These are phyloP conservation scores for Actias luna DNA, from an alignment of 2,888 invertebrate species.

Conservation along the genomic window DNA sequence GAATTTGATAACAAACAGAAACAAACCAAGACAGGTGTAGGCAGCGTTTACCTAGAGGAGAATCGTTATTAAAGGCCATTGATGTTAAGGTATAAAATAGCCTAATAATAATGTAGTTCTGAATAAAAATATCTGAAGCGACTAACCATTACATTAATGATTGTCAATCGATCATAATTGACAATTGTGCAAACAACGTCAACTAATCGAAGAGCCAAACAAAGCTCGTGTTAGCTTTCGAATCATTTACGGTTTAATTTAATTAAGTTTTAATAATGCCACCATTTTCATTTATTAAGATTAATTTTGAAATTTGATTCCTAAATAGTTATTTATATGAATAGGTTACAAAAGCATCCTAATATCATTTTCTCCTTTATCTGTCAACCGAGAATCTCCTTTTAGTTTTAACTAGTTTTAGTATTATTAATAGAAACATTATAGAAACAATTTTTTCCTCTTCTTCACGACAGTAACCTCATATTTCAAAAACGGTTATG, in stretches of 20 bases:
- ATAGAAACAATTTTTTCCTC: too few species aligned
- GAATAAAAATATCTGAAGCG: neutral
- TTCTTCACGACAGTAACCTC: too few species aligned
- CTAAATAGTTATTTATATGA: too few species aligned
- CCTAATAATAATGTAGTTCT: neutral
- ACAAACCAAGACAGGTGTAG: too few species aligned
- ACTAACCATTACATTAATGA: slow-evolving; percentile 34
- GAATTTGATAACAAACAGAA: too few species aligned
- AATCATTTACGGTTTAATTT: slow-evolving; percentile 19
- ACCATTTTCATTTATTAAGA: neutral
- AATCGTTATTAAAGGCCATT: neutral
- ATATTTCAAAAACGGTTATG: too few species aligned
- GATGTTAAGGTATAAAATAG: neutral
- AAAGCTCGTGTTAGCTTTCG: neutral
- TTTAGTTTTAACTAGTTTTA: too few species aligned
- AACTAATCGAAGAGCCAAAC: slow-evolving; percentile 8
- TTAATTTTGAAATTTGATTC: neutral
- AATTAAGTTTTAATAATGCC: slow-evolving; percentile 6
- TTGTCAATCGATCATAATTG: slow-evolving; percentile 34
- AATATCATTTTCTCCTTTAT: too few species aligned
- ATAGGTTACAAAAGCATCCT: too few species aligned
- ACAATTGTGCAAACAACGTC: slow-evolving; percentile 38
- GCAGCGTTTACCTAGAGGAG: too few species aligned
- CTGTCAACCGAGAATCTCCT: too few species aligned
- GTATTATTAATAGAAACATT: too few species aligned